Conservation (phyloP, 2,888 invertebrate species). For the Arenicola marina region DNA sequence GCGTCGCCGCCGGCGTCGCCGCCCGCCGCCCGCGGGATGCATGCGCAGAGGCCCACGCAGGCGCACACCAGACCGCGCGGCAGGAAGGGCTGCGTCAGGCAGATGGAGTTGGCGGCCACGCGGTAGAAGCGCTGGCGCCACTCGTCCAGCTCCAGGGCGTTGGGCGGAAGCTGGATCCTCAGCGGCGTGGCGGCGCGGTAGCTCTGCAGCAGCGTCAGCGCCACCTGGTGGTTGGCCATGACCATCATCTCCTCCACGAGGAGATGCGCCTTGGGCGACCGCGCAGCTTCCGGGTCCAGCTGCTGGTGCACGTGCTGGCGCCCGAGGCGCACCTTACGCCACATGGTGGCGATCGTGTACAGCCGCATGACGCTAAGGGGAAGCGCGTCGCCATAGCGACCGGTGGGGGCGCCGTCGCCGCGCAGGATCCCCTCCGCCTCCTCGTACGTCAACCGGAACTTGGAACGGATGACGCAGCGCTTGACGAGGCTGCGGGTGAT, state of each 20-base stretch:
- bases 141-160: slow-evolving; percentile 31
- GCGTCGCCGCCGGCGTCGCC: background rate
- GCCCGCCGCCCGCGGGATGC: background rate
- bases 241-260: slow-evolving; percentile 49
- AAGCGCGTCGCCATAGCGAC: slow-evolving; percentile 39
- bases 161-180: slow-evolving; percentile 36
- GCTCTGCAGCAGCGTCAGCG: slow-evolving; percentile 34
- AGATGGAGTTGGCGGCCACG: slow-evolving; percentile 46
- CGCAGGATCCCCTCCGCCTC: slow-evolving; percentile 46
- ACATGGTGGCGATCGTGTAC: slow-evolving; percentile 38
- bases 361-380: slow-evolving; percentile 42
- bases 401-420: slow-evolving; percentile 32
- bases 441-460: slow-evolving; percentile 36
- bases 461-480: slow-evolving; percentile 43
- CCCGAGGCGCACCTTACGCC: slow-evolving; percentile 44
- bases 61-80: slow-evolving; percentile 35
- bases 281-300: slow-evolving; percentile 30
- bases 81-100: slow-evolving; percentile 45
- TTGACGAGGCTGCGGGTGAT: slow-evolving; percentile 37
- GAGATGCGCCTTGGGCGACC: slow-evolving; percentile 35
- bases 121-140: slow-evolving; percentile 35
- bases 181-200: slow-evolving; percentile 43
- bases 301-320: slow-evolving; percentile 42
- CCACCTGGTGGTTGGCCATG: slow-evolving; percentile 43
- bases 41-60: slow-evolving; percentile 29